Evolutionary conservation across 2,113 vertebrate genomes (phyloP), one percentile per base, ranked within the genome.

Genomic region (Hepsetus odoe): DNA sequence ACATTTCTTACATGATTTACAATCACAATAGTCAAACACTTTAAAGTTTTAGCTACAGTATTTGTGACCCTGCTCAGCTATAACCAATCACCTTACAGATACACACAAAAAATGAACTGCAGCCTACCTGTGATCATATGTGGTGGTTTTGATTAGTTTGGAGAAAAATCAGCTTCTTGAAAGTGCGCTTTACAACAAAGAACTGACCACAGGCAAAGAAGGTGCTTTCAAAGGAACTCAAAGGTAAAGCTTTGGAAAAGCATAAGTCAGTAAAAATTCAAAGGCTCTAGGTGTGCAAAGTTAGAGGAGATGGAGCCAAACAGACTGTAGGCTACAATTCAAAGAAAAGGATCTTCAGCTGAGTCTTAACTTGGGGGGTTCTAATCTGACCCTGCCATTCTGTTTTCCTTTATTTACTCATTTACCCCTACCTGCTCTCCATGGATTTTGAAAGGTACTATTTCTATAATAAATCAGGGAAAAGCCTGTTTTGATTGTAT

Each of bases 261-360:
- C 49, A 22, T 16, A 20, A 55, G n/a, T 55, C 51, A 22, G 16
- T 22, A 24, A 22, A 22, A 24, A 22, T 55, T 55, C 51, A 55
- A 55, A 55, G 51, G 51, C 51, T 22, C n/a, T 55, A 24, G 51
- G 51, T 55, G 51, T 22, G 51, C 51, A 55, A 55, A 55, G 51
- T 24, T 55, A 22, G 20, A 3, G 8, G 51, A 24, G 51, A 24
- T 24, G 51, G 8, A 55, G 7, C 51, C 51, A 55, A 55, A 55
- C 51, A 24, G 51, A 24, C 51, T 24, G 8, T 11, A 24, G 51
- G 51, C 51, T 55, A 55, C 2, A 8, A 11, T 24, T 24, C 51
- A 55, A 55, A 10, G 1, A 24, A 22, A 22, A 24, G 46, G 11
- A 20, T 20, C n/a, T 53, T 53, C 20, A 53, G 9, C 3, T 8